Evolutionary conservation across 2,113 vertebrate genomes (phyloP), one percentile per base, ranked within the genome.

Genomic region (Hippoglossus stenolepis): DNA sequence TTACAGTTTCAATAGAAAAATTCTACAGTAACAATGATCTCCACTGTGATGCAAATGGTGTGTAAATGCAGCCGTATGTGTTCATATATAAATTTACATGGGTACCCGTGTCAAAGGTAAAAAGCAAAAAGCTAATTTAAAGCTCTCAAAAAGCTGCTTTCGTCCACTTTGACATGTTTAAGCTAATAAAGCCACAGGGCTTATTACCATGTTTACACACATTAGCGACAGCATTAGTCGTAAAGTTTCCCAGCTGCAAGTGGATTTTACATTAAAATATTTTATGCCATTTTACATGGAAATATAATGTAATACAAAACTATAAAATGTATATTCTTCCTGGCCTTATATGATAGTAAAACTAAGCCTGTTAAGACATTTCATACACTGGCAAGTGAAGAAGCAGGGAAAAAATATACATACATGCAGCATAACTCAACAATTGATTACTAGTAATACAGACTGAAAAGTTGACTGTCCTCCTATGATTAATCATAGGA

Each of bases 201-300:
- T 84, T 83, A 73, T 92, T 88, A 81, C 91, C 86, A 88, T 84
- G 80, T 92, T 91, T 87, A 87, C 70, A 57, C 73, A 82, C 64
- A 71, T 84, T 72, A 70, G 69, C 70, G 73, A 85, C 80, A 73
- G 54, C 17, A 49, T 76, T 76, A 88, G 87, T 87, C 84, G 86
- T 92, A 92, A 94, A 91, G 64, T 66, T 17, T 62, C 43, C 71
- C 86, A 90, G 89, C 83, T 91, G 83, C 75, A 90, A 86, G 85
- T 61, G n/a, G 63, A 83, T 60, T 74, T 65, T 62, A 51, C 69
- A 63, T 64, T 13, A 78, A 69, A 64, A 9, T 3, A n/a, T 74
- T 72, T 20, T 58, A 43, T 47, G 63, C 59, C 23, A 18, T 49
- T 77, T 47, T 77, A 20, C 45, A 65, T 79, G 64, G 53, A 84